Evolutionary conservation across 1,140 invertebrate genomes (phyloP).

Genomic region (Pemphigus obesinymphae): DNA sequence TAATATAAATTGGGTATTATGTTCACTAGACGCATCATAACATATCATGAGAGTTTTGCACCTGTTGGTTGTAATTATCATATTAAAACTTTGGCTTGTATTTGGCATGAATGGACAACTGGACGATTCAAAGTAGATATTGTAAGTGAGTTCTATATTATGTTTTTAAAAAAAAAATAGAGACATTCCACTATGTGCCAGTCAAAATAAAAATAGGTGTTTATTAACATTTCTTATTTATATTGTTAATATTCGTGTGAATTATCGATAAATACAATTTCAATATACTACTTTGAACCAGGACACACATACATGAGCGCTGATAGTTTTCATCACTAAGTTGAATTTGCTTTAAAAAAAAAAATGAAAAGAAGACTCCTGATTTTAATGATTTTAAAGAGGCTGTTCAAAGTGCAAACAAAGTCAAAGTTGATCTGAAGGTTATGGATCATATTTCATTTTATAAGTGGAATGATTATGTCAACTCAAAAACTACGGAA

Average conservation of each 20-base stretch:
- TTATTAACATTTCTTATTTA: not conserved
- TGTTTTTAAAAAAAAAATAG: no score
- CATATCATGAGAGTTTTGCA: no score
- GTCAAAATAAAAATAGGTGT: no score
- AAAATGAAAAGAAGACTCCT: not conserved
- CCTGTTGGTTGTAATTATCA: no score
- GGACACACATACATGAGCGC: not conserved
- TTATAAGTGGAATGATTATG: not conserved
- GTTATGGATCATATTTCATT: not conserved
- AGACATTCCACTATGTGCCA: no score
- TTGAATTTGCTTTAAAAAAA: not conserved
- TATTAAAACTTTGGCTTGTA: no score
- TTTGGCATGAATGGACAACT: no score
- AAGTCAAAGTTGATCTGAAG: not conserved
- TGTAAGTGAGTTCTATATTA: no score
- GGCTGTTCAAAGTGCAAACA: not conserved
- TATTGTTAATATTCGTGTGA: not conserved
- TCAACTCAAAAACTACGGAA: not conserved
- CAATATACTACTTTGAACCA: not conserved
- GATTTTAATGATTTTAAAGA: not conserved
- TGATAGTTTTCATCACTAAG: slow-evolving; percentile 5
- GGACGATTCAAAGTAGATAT: no score
- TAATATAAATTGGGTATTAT: no score
- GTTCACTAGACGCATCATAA: no score
- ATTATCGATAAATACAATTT: not conserved